A percentile compares a stretch with the other conserved stretches of the same genome.
Conservation (phyloP, 2,113 vertebrate species). For the Castor canadensis region DNA sequence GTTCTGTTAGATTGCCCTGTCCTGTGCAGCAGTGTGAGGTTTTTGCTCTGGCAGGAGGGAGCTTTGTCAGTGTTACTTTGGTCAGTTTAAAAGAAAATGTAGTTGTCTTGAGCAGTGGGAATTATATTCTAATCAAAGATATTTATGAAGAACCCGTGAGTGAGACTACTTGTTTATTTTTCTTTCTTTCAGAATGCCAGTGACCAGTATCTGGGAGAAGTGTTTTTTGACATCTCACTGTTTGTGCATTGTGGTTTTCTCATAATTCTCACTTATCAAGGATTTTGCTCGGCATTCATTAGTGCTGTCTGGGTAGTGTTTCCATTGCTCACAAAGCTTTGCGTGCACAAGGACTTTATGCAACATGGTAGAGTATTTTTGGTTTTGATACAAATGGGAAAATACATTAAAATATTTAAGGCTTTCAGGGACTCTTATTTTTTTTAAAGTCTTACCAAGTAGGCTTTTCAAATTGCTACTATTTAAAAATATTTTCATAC, state of each 20-base stretch:
- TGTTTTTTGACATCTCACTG: constrained; percentile 93
- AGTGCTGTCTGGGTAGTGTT: constrained; percentile 94
- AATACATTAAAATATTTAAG: constrained; percentile 19
- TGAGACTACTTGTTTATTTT: constrained; percentile 17
- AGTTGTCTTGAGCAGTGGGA: neutral
- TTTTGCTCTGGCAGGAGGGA: neutral
- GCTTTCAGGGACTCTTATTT: neutral
- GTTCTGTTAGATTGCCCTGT: neutral
- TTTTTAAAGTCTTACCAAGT: neutral
- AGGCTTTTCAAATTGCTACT: neutral
- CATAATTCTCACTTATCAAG: constrained; percentile 88
- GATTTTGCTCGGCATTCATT: constrained; percentile 93
- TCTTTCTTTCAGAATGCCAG: constrained; percentile 86
- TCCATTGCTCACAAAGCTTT: constrained; percentile 90
- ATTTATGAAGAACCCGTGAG: neutral
- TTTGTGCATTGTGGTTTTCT: constrained; percentile 90
- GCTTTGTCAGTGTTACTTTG: neutral
- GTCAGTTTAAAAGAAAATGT: neutral
- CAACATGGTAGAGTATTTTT: constrained; percentile 87
- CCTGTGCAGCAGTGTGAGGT: neutral
- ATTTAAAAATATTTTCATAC: neutral
- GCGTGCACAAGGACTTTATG: constrained; percentile 88
- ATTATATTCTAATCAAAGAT: neutral
- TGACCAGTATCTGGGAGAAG: constrained; percentile 89
- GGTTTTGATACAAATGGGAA: constrained; percentile 16